Evolutionary conservation across 2,113 vertebrate species (phyloP).

Genomic region (Ariopsis seemanni): DNA sequence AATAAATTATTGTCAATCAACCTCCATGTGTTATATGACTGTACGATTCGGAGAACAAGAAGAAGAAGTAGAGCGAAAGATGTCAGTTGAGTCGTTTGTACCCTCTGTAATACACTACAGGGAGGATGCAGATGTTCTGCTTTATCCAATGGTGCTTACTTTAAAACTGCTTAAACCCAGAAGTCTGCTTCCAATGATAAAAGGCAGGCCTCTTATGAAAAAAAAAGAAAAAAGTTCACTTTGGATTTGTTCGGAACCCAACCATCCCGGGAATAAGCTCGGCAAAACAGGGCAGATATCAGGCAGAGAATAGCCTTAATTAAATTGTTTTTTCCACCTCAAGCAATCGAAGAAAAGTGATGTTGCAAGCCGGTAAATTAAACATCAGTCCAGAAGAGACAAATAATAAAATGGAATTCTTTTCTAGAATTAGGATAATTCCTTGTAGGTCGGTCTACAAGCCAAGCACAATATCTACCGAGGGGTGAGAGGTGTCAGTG

Average conservation of each 20-base stretch:
- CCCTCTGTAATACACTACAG: constrained; percentile 50
- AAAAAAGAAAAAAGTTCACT: constrained; percentile 48
- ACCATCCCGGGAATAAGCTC: constrained; percentile 29
- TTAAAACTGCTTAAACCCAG: constrained; percentile 64
- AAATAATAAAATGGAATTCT: constrained; percentile 60
- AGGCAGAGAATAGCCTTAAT: constrained; percentile 60
- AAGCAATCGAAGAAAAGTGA: constrained; percentile 59
- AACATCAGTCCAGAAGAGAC: constrained; percentile 60
- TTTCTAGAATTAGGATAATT: constrained; percentile 75
- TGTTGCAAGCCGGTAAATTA: constrained; percentile 64
- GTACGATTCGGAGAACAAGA: constrained; percentile 39
- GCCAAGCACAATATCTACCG: constrained; percentile 74
- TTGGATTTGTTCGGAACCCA: constrained; percentile 58
- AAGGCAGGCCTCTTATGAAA: constrained; percentile 57
- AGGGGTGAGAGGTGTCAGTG: constrained; percentile 75
- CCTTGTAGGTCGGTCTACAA: constrained; percentile 61
- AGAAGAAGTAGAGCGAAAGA: constrained; percentile 26
- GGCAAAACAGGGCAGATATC: constrained; percentile 58
- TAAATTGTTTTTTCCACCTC: constrained; percentile 66
- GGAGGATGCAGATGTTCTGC: constrained; percentile 67
- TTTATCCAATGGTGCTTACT: constrained; percentile 67
- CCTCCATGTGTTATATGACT: constrained; percentile 54
- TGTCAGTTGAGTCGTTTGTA: constrained; percentile 58
- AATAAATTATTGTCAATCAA: constrained; percentile 49
- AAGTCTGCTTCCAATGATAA: constrained; percentile 65